Base-by-base conservation (phyloP, 2,888 invertebrate species). In the Drosophila planitibia region DNA sequence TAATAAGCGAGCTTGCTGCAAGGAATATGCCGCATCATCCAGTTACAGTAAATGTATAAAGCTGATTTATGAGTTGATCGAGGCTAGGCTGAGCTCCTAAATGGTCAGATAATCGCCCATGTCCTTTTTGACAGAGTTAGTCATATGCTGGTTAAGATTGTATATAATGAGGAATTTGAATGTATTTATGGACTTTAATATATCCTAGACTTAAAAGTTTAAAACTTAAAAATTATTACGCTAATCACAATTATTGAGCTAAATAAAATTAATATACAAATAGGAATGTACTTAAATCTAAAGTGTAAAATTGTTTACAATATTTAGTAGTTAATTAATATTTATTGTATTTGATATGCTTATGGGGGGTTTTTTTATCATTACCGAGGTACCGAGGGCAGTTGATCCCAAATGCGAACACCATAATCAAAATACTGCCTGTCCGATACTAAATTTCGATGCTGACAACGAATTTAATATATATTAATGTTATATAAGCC, bases 21-120 rank as follows among this genome's bases (percentile, higher is more conserved):
- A 32, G 5, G 7, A 74, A 81, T 74, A 49, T 82, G 85, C 81
- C 66, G 55, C 79, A 73, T 85, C 85, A 85, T 64, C 69, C 70
- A 72, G 69, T 74, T 76, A 76, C 82, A 82, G 78, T 82, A 78
- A 81, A 79, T 82, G 74, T 67, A 81, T 68, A 54, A 59, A 81
- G 70, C 78, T 79, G 81, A 81, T 77, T 79, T 77, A 76, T 76
- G 81, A 72, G 59, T 7, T 19, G 49, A 67, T 67, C 41, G 47
- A 49, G 25, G 9, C 32, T 30, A 54, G 51, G 9, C 47, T 44
- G 25, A 53, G 41, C 19, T 22, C 22, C 44, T 32, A 49, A 47
- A 55, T 19, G 47, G 25, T 35, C 47, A 60, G 67, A 62, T 55
- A 61, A 57, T 39, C 54, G 32, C 19, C 37, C 47, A 28, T 73